phyloP scores from a whole-genome alignment of 2,113 vertebrate genomes.

The Sakesphorus luctuosus region DNA sequence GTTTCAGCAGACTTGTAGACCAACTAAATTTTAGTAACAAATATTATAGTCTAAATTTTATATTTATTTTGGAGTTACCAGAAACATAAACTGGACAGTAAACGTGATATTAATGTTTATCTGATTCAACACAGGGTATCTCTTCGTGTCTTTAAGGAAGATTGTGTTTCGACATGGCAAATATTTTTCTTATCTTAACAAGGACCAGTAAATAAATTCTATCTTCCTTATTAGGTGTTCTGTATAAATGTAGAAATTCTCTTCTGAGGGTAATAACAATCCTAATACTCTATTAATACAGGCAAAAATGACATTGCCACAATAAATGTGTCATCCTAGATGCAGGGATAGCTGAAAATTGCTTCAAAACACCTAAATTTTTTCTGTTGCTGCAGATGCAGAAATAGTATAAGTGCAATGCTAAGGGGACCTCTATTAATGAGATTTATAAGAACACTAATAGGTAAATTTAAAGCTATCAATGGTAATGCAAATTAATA shows the following conservation, averaged over 20 bases:
- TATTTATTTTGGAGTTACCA: neutral
- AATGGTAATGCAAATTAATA: constrained; percentile 59
- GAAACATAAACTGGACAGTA: neutral
- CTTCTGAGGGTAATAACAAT: constrained; percentile 45
- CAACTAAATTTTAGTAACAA: neutral
- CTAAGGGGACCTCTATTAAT: constrained; percentile 36
- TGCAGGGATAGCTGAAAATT: constrained; percentile 52
- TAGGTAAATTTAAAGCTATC: constrained; percentile 62
- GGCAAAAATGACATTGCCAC: constrained; percentile 24
- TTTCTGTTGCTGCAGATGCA: constrained; percentile 39
- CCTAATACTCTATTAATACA: constrained; percentile 53
- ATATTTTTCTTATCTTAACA: constrained; percentile 25
- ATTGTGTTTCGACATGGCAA: constrained; percentile 7
- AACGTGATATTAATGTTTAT: constrained; percentile 22
- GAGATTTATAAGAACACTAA: constrained; percentile 66
- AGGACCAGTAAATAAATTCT: constrained; percentile 21
- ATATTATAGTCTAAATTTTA: neutral
- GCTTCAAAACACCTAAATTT: constrained; percentile 48
- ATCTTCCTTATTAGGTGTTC: constrained; percentile 16
- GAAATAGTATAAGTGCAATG: constrained; percentile 51
- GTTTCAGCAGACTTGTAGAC: neutral
- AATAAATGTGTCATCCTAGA: constrained; percentile 45
- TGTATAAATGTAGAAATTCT: constrained; percentile 5
- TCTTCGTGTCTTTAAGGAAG: constrained; percentile 20
- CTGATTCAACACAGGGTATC: constrained; percentile 8